phyloP scores from a whole-genome alignment of 2,797 vertebrate species.

The Epinephelus awoara region DNA sequence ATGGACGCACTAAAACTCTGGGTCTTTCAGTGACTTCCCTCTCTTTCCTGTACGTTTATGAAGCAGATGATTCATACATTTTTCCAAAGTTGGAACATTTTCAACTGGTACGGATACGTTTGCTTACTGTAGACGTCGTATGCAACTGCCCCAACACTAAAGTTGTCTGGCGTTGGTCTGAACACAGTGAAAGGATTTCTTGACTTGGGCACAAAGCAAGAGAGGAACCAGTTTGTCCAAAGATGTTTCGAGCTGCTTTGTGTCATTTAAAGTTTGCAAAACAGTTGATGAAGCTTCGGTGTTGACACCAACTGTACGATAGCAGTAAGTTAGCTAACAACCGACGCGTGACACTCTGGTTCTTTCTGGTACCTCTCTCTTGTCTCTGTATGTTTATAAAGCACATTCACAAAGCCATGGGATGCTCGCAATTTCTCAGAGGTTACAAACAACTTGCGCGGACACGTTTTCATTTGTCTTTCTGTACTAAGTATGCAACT shows the following conservation, averaged over 20 bases:
- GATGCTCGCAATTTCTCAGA: not conserved
- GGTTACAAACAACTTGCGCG: not conserved
- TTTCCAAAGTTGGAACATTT: not conserved
- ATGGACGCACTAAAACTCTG: not conserved
- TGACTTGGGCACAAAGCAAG: slow-evolving; percentile 44
- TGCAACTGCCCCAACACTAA: not conserved
- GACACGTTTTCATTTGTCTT: not conserved
- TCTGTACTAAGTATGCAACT: not conserved
- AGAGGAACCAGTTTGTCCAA: slow-evolving; percentile 46
- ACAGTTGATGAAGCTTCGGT: slow-evolving; percentile 8
- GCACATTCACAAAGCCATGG: not conserved
- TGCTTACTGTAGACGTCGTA: not conserved
- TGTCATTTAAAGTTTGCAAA: slow-evolving; percentile 26
- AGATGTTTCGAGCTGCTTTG: slow-evolving; percentile 45
- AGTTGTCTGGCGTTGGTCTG: not conserved
- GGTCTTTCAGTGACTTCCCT: not conserved
- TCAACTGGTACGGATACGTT: too few species aligned
- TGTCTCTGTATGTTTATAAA: not conserved
- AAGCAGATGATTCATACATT: not conserved
- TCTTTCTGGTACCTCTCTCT: not conserved
- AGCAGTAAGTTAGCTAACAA: not conserved
- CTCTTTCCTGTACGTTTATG: not conserved
- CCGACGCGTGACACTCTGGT: too few species aligned
- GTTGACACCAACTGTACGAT: not conserved
- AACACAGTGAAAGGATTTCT: slow-evolving; percentile 18